Evolutionary conservation across 1,140 invertebrate genomes (phyloP).

Genomic region (Euborellia annulipes): DNA sequence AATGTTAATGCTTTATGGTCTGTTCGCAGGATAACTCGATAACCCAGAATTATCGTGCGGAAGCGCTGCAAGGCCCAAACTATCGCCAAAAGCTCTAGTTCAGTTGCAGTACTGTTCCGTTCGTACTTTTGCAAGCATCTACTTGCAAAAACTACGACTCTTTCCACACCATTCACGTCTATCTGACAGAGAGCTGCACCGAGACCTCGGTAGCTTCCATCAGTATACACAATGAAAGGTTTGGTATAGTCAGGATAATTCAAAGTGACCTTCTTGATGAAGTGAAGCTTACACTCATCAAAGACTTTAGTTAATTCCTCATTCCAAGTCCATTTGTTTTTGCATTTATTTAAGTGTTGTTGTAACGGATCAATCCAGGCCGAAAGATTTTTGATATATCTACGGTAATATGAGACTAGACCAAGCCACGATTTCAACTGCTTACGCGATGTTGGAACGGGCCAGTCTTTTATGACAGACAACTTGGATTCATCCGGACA

Average conservation of each 20-base stretch:
- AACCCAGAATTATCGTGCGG: constrained; percentile 21
- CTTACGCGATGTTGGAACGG: constrained; percentile 20
- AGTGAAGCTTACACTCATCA: constrained; percentile 17
- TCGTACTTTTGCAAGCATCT: constrained; percentile 16
- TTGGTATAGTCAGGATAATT: constrained; percentile 13
- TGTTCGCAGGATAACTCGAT: constrained; percentile 24
- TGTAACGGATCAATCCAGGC: constrained; percentile 15
- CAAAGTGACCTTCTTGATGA: constrained; percentile 17
- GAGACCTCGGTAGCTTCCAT: not conserved
- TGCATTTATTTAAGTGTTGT: too few relatives aligned
- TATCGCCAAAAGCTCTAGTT: constrained; percentile 27
- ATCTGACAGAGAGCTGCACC: constrained; percentile 1
- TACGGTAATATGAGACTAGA: constrained; percentile 24
- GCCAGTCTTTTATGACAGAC: constrained; percentile 20
- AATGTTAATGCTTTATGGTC: constrained; percentile 27
- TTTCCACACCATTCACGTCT: not conserved
- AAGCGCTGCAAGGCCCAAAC: constrained; percentile 26
- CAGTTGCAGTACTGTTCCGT: constrained; percentile 24
- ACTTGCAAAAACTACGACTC: constrained; percentile 15
- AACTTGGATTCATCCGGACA: constrained; percentile 21
- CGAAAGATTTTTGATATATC: constrained; percentile 20
- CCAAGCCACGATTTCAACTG: constrained; percentile 26
- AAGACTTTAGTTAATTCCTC: constrained; percentile 15
- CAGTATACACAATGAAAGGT: constrained; percentile 15
- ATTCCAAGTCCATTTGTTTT: constrained; percentile 21